Evolutionary conservation across 2,113 vertebrate genomes (phyloP), one percentile per base, ranked within the genome.

Genomic region (Aldabrachelys gigantea): DNA sequence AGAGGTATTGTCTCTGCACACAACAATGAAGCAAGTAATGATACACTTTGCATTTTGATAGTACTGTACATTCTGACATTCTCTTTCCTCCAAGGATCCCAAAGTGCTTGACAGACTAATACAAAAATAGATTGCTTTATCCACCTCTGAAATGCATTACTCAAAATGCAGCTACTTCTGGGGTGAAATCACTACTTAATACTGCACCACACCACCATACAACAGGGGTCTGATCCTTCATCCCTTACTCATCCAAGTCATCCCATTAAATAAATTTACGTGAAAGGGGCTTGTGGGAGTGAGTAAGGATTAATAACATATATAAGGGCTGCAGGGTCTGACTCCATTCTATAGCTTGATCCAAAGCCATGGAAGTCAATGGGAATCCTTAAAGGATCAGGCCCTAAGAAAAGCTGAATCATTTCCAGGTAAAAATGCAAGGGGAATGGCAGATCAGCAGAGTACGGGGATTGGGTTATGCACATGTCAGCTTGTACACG

Each of bases 341-440:
- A 59, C 84, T 96, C 65, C 85, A 92, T 56, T 0, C 89, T 88
- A 81, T 0, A 94, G 94, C 83, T 87, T 84, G 80, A 96, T 96
- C n/a, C 90, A 92, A 96, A 87, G 88, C 82, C 83, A 93, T 35
- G 53, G 72, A 94, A 96, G 95, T 94, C 49, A 95, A 95, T 93
- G 86, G 79, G 89, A 82, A 92, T 94, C 79, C 96, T 92, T 89
- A 94, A 94, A 94, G 93, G 92, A 59, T 94, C 89, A 95, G 87
- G 92, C 89, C 89, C 93, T 87, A 96, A 93, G 72, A 96, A 95
- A 84, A 95, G 89, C 4, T 87, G 57, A 93, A 94, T 91, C 88
- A 95, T 86, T 75, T 89, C 92, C 93, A 95, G 89, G 65, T 89
- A 85, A 93, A 87, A 95, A 94, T 52, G 65, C 87, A 95, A 89